These are phyloP conservation scores for Callaeas wilsoni DNA, from an alignment of 2,113 vertebrate species.

Conservation along the genomic window DNA sequence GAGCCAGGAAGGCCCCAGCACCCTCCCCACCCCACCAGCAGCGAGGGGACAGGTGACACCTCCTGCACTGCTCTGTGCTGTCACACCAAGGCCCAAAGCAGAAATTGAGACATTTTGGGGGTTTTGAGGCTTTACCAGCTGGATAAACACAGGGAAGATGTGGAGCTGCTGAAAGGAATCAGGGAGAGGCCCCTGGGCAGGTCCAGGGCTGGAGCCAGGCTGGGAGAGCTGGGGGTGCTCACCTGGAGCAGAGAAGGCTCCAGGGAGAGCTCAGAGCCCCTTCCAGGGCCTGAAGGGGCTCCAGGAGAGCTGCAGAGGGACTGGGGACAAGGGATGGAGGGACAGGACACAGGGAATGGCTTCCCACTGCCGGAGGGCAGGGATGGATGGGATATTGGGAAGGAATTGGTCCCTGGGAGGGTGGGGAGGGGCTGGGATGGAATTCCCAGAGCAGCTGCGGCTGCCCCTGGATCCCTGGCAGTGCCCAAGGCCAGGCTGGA, in stretches of 20 bases:
- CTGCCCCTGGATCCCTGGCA: neutral
- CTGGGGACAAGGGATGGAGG: neutral
- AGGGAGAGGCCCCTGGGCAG: neutral
- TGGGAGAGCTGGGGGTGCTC: neutral
- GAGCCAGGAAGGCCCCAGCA: neutral
- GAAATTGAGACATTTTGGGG: neutral
- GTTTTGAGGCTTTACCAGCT: accelerated
- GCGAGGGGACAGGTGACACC: neutral
- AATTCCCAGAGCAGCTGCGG: neutral
- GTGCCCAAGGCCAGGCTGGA: neutral
- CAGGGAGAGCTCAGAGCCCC: neutral
- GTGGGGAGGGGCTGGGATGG: neutral
- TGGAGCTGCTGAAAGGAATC: neutral
- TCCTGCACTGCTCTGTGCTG: neutral
- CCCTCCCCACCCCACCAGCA: neutral
- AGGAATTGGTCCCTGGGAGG: neutral
- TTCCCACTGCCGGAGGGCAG: neutral
- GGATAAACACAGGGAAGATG: neutral
- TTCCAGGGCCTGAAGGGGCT: neutral
- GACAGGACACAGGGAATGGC: neutral
- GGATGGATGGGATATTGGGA: neutral
- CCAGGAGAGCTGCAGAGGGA: neutral
- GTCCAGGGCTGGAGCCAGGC: neutral
- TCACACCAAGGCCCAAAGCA: neutral
- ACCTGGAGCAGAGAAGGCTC: neutral